A percentile compares a stretch with the other conserved stretches of the same genome.
These are phyloP conservation scores for Calephelis perditalis DNA, from an alignment of 2,888 invertebrate genomes.

Conservation along the genomic window DNA sequence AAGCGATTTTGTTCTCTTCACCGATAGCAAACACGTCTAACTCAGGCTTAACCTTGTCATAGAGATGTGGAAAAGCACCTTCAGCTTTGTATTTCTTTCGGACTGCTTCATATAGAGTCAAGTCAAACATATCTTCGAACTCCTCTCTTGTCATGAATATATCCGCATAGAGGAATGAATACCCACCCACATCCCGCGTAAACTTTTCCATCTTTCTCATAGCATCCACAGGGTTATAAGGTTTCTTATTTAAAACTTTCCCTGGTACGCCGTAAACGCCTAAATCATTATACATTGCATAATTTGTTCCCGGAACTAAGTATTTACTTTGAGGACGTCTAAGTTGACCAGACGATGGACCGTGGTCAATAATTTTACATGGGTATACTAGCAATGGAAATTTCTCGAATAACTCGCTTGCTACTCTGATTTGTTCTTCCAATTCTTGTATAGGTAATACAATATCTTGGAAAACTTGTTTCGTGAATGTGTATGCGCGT, in stretches of 20 bases:
- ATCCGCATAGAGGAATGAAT: constrained; percentile 83
- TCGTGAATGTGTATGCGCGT: constrained; percentile 82
- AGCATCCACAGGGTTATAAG: constrained; percentile 80
- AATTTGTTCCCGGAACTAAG: constrained; percentile 80
- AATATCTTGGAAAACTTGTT: constrained; percentile 85
- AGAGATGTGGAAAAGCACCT: constrained; percentile 81
- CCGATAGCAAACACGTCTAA: constrained; percentile 81
- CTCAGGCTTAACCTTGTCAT: constrained; percentile 83
- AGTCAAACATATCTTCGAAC: constrained; percentile 83
- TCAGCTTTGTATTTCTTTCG: constrained; percentile 78
- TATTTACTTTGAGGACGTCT: constrained; percentile 75
- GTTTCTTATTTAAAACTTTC: constrained; percentile 76
- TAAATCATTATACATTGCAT: constrained; percentile 84
- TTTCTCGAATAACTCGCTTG: constrained; percentile 80
- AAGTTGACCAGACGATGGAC: constrained; percentile 77
- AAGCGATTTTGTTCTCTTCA: constrained; percentile 44
- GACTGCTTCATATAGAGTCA: constrained; percentile 79
- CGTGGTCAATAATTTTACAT: constrained; percentile 81
- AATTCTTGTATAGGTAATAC: constrained; percentile 81
- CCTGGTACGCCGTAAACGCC: constrained; percentile 85
- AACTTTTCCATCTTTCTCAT: constrained; percentile 85
- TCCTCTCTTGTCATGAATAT: constrained; percentile 82
- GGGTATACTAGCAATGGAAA: constrained; percentile 84
- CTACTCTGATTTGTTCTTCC: constrained; percentile 80
- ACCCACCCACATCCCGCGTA: constrained; percentile 82